Conservation (phyloP, 1,140 invertebrate genomes). For the Delia radicum region DNA sequence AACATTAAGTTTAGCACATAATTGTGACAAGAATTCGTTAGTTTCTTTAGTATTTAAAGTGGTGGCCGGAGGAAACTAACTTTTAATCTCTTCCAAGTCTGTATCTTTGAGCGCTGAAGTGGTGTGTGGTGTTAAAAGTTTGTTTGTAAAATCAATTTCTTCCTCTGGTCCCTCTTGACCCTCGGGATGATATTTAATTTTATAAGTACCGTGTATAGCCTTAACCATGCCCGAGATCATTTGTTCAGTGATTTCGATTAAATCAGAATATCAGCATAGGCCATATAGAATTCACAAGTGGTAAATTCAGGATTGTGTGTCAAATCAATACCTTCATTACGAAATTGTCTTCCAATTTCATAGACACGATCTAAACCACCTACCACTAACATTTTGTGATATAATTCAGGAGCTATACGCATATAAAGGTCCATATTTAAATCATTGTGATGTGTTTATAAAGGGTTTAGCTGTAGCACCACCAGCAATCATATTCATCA, state of each 20-base stretch:
- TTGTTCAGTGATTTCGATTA: slow-evolving; percentile 90
- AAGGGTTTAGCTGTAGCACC: slow-evolving; percentile 99
- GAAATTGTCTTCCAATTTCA: slow-evolving; percentile 96
- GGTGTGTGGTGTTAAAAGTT: too few relatives aligned
- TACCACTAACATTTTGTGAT: slow-evolving; percentile 96
- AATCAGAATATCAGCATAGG: slow-evolving; percentile 97
- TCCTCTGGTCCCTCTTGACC: slow-evolving; percentile 78
- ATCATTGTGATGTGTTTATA: slow-evolving; percentile 98
- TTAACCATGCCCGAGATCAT: slow-evolving; percentile 86
- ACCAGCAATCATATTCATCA: slow-evolving; percentile 99
- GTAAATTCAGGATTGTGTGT: slow-evolving; percentile 99
- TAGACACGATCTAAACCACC: slow-evolving; percentile 97
- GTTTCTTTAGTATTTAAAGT: slow-evolving; percentile 67
- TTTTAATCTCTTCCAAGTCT: slow-evolving; percentile 83
- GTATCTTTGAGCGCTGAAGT: slow-evolving; percentile 97
- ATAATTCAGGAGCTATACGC: slow-evolving; percentile 97
- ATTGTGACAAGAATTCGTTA: slow-evolving; percentile 74
- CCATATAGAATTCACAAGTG: slow-evolving; percentile 99
- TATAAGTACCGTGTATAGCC: slow-evolving; percentile 70
- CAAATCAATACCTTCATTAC: slow-evolving; percentile 98
- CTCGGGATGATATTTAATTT: slow-evolving; percentile 92
- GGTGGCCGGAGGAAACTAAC: slow-evolving; percentile 81
- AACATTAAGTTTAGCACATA: slow-evolving; percentile 84
- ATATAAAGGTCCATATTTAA: slow-evolving; percentile 96
- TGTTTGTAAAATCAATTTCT: slow-evolving; percentile 96